Conservation (phyloP, 2,888 invertebrate genomes). For the Tachystola acroxantha region DNA sequence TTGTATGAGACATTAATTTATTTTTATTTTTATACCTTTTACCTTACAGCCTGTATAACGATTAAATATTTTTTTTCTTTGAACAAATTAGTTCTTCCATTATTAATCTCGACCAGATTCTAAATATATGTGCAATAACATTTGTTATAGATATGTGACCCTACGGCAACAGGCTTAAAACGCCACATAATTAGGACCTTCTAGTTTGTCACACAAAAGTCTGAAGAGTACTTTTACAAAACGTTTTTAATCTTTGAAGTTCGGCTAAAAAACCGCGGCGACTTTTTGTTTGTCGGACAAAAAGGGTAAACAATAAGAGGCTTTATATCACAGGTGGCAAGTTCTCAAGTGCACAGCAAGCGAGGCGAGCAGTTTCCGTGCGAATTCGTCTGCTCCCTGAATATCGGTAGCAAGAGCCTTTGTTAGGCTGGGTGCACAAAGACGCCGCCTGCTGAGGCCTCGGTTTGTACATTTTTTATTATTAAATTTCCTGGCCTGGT, state of each 20-base stretch:
- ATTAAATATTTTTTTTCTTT: slow-evolving; percentile 42
- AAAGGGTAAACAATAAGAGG: slow-evolving; percentile 34
- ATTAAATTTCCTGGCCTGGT: too few relatives aligned
- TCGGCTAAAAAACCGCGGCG: slow-evolving; percentile 35
- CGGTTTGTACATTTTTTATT: too few relatives aligned
- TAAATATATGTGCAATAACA: too few relatives aligned
- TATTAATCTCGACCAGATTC: too few relatives aligned
- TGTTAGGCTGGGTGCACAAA: slow-evolving; percentile 46
- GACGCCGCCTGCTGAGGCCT: slow-evolving; percentile 40
- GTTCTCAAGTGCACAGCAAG: slow-evolving; percentile 66
- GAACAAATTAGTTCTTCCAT: too few relatives aligned
- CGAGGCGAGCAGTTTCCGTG: slow-evolving; percentile 52
- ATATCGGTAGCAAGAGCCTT: slow-evolving; percentile 43
- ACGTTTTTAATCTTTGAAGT: slow-evolving; percentile 27
- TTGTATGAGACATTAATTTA: too few relatives aligned
- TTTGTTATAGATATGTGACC: too few relatives aligned
- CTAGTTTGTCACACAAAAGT: slow-evolving; percentile 32
- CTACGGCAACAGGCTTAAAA: too few relatives aligned
- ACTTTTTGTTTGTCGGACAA: slow-evolving; percentile 27
- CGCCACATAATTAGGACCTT: slow-evolving; percentile 39
- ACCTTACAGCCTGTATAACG: not conserved
- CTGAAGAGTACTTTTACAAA: too few relatives aligned
- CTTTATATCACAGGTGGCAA: slow-evolving; percentile 68
- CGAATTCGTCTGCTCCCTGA: slow-evolving; percentile 37
- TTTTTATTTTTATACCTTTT: slow-evolving; percentile 17